phyloP scores from a whole-genome alignment of 2,888 invertebrate genomes.

The Papilio protenor region DNA sequence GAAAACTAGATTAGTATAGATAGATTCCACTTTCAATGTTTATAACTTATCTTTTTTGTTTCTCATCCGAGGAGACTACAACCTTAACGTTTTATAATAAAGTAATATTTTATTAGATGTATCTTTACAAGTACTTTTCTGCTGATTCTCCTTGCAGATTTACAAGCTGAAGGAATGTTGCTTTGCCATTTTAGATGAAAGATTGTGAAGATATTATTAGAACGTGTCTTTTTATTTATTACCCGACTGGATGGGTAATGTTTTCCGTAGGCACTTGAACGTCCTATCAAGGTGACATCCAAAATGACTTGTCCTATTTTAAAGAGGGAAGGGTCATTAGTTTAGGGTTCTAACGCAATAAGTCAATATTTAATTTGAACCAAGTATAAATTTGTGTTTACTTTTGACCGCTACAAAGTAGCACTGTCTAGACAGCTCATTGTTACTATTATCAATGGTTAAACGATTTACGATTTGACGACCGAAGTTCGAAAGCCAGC shows the following conservation, averaged over 20 bases:
- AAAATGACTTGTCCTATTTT: neutral
- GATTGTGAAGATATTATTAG: constrained; percentile 57
- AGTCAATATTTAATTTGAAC: neutral
- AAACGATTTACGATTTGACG: constrained; percentile 21
- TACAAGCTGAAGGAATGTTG: constrained; percentile 80
- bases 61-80: constrained; percentile 32
- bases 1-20: constrained; percentile 68
- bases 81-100: constrained; percentile 34
- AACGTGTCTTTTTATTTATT: neutral
- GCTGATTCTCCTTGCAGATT: constrained; percentile 81
- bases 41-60: constrained; percentile 18
- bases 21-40: constrained; percentile 67
- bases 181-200: constrained; percentile 65
- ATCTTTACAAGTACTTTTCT: constrained; percentile 62
- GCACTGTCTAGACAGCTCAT: constrained; percentile 17
- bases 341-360: neutral
- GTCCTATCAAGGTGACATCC: no score
- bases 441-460: constrained; percentile 22
- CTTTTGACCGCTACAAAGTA: neutral
- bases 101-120: constrained; percentile 17
- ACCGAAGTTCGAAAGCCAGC: constrained; percentile 8
- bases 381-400: neutral
- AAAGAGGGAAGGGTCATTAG: neutral
- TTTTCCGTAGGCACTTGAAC: neutral
- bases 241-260: neutral